A percentile compares a stretch with the other conserved stretches of the same genome.
These are phyloP conservation scores for Hyles euphorbiae DNA, from an alignment of 1,140 invertebrate species.

Conservation along the genomic window DNA sequence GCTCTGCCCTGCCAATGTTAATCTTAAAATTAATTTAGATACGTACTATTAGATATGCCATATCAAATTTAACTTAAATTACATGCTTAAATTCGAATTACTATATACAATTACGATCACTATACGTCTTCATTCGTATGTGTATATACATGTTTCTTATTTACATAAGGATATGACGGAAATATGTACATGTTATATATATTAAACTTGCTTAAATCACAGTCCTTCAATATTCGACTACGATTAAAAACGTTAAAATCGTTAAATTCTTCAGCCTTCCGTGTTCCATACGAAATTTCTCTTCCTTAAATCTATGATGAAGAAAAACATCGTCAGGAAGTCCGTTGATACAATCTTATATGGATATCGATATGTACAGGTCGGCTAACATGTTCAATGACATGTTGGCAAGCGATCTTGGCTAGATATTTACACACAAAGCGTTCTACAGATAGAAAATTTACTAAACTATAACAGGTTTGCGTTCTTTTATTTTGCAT, in stretches of 20 bases:
- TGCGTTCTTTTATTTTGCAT: slow-evolving; percentile 53
- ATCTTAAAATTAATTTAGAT: slow-evolving; percentile 1
- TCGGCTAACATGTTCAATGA: no score
- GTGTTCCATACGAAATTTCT: no score
- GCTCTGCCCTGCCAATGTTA: slow-evolving; percentile 33
- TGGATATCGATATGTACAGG: no score
- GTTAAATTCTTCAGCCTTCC: no score
- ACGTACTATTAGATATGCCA: slow-evolving; percentile 11
- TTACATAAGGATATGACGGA: slow-evolving; percentile 20
- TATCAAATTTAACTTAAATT: slow-evolving; percentile 26
- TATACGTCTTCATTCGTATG: slow-evolving; percentile 54
- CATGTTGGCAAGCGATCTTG: no score
- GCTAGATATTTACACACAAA: no score
- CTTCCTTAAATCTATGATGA: no score
- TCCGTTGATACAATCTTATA: no score
- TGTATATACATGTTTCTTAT: slow-evolving; percentile 34
- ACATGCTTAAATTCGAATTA: slow-evolving; percentile 25
- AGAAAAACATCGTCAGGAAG: no score
- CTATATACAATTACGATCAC: slow-evolving; percentile 57
- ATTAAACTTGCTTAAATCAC: no score
- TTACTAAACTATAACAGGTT: slow-evolving; percentile 48
- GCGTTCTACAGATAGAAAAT: no score
- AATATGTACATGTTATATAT: neutral
- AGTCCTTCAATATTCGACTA: no score
- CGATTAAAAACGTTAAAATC: slow-evolving; percentile 2